phyloP scores from a whole-genome alignment of 2,888 invertebrate species.

The Periphyllus acericola region DNA sequence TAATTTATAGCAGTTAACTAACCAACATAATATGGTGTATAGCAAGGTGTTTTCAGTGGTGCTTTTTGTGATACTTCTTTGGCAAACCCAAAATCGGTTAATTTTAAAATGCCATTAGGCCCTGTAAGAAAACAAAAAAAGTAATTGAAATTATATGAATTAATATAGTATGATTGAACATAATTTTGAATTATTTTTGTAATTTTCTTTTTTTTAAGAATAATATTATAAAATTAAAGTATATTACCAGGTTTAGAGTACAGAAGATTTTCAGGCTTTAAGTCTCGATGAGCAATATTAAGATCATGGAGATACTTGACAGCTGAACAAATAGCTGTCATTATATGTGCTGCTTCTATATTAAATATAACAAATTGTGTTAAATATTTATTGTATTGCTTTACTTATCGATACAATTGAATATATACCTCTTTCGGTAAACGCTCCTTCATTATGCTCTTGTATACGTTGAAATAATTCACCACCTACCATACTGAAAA shows the following conservation, averaged over 20 bases:
- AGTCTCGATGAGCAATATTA: constrained; percentile 96
- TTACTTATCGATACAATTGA: constrained; percentile 20
- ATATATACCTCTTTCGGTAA: constrained; percentile 85
- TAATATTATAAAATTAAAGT: neutral
- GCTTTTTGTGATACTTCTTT: constrained; percentile 91
- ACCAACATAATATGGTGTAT: constrained; percentile 96
- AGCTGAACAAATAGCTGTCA: constrained; percentile 95
- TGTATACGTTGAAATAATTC: constrained; percentile 97
- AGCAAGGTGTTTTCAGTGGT: constrained; percentile 92
- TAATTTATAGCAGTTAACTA: constrained; percentile 47
- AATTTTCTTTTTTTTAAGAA: neutral
- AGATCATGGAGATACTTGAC: constrained; percentile 92
- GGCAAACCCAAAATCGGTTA: constrained; percentile 99
- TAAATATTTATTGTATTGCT: constrained; percentile 29
- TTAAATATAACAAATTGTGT: constrained; percentile 64
- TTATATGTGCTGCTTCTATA: constrained; percentile 90
- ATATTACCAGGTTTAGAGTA: constrained; percentile 78
- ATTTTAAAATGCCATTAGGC: constrained; percentile 84
- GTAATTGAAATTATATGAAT: neutral
- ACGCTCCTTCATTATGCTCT: constrained; percentile 91
- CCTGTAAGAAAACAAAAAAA: constrained; percentile 66
- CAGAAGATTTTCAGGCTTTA: constrained; percentile 96
- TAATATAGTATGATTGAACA: neutral
- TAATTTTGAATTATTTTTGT: neutral
- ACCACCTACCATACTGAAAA: constrained; percentile 91